These are phyloP conservation scores for Drosophila picticornis DNA, from an alignment of 2,888 invertebrate species.

Conservation along the genomic window DNA sequence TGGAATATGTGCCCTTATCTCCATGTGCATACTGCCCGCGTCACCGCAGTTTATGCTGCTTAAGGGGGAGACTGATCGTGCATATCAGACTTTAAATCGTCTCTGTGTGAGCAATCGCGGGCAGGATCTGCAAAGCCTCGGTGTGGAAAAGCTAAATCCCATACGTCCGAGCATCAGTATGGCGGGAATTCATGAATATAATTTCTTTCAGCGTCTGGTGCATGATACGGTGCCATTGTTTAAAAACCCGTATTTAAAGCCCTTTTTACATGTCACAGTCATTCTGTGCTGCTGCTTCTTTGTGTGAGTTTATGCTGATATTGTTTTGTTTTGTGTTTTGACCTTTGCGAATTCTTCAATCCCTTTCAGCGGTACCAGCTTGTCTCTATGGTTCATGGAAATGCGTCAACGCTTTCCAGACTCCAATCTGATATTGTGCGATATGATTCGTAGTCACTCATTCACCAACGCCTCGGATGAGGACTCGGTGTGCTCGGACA, in stretches of 20 bases:
- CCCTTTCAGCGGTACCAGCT: slow-evolving; percentile 28
- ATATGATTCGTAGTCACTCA: slow-evolving; percentile 4
- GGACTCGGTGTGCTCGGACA: neutral
- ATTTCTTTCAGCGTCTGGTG: slow-evolving; percentile 5
- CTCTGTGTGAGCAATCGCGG: slow-evolving; percentile 37
- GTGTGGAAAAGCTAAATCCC: slow-evolving; percentile 23
- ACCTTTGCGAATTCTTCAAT: neutral
- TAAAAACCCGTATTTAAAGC: neutral
- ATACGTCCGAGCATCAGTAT: rapidly evolving
- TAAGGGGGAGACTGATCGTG: neutral
- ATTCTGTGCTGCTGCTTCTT: slow-evolving; percentile 19
- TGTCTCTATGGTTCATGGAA: slow-evolving; percentile 21
- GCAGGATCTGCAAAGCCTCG: slow-evolving; percentile 25
- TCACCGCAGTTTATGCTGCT: slow-evolving; percentile 47
- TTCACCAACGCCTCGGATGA: neutral
- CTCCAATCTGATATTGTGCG: slow-evolving; percentile 3
- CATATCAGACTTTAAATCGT: slow-evolving; percentile 33
- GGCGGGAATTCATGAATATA: neutral
- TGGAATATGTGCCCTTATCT: neutral
- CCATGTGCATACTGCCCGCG: slow-evolving; percentile 37
- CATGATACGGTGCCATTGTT: slow-evolving; percentile 17
- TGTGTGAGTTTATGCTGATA: slow-evolving; percentile 24
- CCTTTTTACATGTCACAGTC: neutral
- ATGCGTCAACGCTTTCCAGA: slow-evolving; percentile 3
- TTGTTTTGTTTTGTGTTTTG: neutral